Evolutionary conservation across 2,797 vertebrate species (phyloP).

Genomic region (Tapera naevia): DNA sequence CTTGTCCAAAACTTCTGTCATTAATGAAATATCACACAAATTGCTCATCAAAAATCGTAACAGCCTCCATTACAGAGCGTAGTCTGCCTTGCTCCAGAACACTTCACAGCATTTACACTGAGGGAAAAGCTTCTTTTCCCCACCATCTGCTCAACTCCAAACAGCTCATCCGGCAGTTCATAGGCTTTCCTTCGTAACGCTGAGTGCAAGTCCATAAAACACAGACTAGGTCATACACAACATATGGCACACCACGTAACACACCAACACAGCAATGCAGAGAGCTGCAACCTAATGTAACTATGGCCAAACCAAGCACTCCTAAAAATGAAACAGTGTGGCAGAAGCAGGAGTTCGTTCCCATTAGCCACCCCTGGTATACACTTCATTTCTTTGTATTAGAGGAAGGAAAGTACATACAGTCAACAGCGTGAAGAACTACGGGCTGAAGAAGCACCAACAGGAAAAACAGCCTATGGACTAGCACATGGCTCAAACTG

Average conservation of each 20-base stretch:
- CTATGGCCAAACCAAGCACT: neutral
- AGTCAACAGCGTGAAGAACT: neutral
- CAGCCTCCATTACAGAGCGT: neutral
- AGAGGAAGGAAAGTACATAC: neutral
- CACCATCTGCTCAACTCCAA: neutral
- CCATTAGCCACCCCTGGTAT: neutral
- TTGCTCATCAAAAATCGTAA: neutral
- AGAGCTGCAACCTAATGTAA: neutral
- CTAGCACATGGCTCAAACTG: neutral
- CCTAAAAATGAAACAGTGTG: neutral
- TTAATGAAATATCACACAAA: too few relatives aligned
- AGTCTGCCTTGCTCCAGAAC: neutral
- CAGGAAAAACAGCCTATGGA: neutral
- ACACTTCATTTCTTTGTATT: neutral
- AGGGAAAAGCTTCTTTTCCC: neutral
- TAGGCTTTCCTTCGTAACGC: neutral
- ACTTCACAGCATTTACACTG: neutral
- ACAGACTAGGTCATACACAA: neutral
- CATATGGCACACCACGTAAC: fast-evolving
- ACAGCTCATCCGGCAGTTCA: neutral
- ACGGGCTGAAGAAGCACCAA: neutral
- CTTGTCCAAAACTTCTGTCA: too few relatives aligned
- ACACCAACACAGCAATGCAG: neutral
- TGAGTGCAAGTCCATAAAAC: neutral
- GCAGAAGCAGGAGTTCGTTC: neutral